These are phyloP conservation scores for Semnornis frantzii DNA, from an alignment of 2,113 vertebrate species.

Conservation along the genomic window DNA sequence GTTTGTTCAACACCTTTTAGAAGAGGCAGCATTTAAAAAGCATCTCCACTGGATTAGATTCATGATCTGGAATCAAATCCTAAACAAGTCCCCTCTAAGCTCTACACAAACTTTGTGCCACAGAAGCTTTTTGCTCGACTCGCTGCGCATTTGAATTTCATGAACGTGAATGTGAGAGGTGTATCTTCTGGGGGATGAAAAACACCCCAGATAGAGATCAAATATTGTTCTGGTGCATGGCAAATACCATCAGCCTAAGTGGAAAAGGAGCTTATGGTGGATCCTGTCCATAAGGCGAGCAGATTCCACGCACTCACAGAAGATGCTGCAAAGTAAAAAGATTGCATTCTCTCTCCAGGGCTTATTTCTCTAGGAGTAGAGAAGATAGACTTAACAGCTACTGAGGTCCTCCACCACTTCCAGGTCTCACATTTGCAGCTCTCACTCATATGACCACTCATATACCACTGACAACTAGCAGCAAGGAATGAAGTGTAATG, in stretches of 20 bases:
- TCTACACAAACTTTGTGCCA: neutral
- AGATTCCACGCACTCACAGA: neutral
- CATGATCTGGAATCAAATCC: too few species aligned
- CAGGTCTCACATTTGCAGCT: neutral
- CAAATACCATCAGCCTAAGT: neutral
- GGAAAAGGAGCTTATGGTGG: neutral
- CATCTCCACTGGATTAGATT: neutral
- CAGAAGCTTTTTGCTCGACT: neutral
- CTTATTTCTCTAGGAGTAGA: neutral
- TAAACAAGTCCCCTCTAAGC: neutral
- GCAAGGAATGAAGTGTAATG: rapidly evolving
- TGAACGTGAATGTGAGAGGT: neutral
- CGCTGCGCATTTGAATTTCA: neutral
- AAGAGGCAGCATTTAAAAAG: neutral
- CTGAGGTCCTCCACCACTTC: neutral
- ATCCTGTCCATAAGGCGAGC: neutral
- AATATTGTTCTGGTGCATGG: neutral
- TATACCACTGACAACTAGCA: neutral
- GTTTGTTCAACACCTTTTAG: neutral
- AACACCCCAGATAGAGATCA: neutral
- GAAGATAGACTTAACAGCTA: neutral
- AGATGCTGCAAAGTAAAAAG: neutral
- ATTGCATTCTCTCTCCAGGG: neutral
- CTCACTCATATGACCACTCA: neutral
- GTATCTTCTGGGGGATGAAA: neutral